Base-by-base conservation (phyloP, 2,888 invertebrate species). In the Patella caerulea region DNA sequence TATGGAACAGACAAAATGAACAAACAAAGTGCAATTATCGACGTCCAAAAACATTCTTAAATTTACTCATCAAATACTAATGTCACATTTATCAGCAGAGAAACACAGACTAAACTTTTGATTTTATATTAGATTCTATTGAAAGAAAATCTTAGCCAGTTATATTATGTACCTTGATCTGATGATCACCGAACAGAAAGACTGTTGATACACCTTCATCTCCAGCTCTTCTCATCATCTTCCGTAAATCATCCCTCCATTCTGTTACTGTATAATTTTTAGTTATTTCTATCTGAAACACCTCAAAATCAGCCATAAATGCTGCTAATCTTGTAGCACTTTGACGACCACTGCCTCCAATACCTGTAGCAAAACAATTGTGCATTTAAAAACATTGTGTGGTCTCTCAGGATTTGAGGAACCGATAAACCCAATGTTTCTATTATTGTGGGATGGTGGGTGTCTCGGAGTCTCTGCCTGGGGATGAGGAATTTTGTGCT, bases 211-310 rank as follows among this genome's bases (percentile, higher is more conserved):
- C 83, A 7, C 91, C 91, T 24, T 89, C 88, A 71, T 89, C 90
- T 9, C 91, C 91, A 1, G 91, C 90, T 53, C 84, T 81, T 14
- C 86, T 77, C 83, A 91, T 88, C 86, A 91, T 87, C 52, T 82
- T 85, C n/a, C 90, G 82, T 24, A 91, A 81, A 79, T 91, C 91
- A 59, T 91, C 91, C 55, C 90, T 74, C 91, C 91, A 91, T 73
- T 91, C 91, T 0, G 83, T 76, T 56, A 86, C 80, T 54, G 87
- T 88, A 85, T 91, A 91, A 81, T 89, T 91, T 83, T 91, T 91
- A 34, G 90, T 88, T 74, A 91, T 91, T 82, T 91, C 91, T 72
- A 91, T 91, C 80, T 91, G 90, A 86, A 91, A 91, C 12, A 91
- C 87, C 82, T 91, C 90, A 86, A 88, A 91, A 80, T 90, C 91